Evolutionary conservation across 64 coral and sea anemone genomes (phyloP).

Genomic region (Acropora yongei): DNA sequence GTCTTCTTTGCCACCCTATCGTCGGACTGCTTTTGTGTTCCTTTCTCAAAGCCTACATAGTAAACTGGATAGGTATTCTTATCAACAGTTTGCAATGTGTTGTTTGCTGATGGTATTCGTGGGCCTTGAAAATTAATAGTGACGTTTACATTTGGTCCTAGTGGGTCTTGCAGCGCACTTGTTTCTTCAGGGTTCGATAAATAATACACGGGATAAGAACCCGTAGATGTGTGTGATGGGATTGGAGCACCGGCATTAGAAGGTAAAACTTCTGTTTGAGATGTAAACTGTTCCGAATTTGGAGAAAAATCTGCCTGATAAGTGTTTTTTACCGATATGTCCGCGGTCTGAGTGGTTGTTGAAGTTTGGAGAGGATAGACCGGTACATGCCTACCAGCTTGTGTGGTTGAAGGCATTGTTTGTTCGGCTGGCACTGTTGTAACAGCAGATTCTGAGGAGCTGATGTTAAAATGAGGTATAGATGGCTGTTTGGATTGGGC

Average conservation of each 20-base stretch:
- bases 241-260: neutral
- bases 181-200: constrained; percentile 5
- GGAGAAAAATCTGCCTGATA: neutral
- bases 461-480: neutral
- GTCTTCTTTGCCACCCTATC: neutral
- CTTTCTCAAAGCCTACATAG: neutral
- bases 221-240: neutral
- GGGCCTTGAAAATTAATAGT: neutral
- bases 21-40: neutral
- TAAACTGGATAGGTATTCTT: constrained; percentile 7
- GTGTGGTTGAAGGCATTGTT: neutral
- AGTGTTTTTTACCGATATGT: neutral
- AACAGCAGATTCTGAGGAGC: neutral
- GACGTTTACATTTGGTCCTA: neutral
- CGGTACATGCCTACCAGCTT: neutral
- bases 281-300: neutral
- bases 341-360: neutral
- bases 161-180: neutral
- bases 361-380: neutral
- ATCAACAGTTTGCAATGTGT: neutral
- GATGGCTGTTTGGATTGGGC: neutral
- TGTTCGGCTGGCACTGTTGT: neutral
- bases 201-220: constrained; percentile 14
- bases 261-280: neutral
- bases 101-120: neutral